These are phyloP conservation scores for Oceanodroma leucorhoa DNA, from an alignment of 2,797 vertebrate species.

Conservation along the genomic window DNA sequence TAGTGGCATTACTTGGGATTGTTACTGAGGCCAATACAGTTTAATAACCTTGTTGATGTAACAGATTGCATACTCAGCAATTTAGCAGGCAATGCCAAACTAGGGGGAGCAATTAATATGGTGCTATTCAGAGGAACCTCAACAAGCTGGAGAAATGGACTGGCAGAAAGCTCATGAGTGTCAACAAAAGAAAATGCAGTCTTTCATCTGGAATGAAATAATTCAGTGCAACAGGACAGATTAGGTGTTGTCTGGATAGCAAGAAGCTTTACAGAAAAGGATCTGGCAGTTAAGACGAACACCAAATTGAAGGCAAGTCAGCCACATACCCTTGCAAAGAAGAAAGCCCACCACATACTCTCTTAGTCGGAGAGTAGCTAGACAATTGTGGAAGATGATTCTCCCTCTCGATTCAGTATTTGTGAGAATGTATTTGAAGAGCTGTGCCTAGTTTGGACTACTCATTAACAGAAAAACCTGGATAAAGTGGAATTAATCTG, in stretches of 20 bases:
- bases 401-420: rapidly evolving
- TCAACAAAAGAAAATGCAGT: background rate
- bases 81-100: background rate
- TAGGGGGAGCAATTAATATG: background rate
- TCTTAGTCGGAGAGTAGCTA: background rate
- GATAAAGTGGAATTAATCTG: background rate
- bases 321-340: background rate
- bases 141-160: background rate
- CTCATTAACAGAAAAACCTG: background rate
- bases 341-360: background rate
- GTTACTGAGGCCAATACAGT: background rate
- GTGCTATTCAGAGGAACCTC: background rate
- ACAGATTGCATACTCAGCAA: background rate
- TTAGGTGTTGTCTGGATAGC: background rate
- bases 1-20: background rate
- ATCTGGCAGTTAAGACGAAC: background rate
- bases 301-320: background rate
- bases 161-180: background rate
- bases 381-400: background rate
- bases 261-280: background rate
- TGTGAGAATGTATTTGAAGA: background rate
- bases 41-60: background rate
- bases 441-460: background rate
- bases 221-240: background rate
- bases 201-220: background rate